Conservation (phyloP, 2,797 vertebrate species). For the Scleropages formosus region DNA sequence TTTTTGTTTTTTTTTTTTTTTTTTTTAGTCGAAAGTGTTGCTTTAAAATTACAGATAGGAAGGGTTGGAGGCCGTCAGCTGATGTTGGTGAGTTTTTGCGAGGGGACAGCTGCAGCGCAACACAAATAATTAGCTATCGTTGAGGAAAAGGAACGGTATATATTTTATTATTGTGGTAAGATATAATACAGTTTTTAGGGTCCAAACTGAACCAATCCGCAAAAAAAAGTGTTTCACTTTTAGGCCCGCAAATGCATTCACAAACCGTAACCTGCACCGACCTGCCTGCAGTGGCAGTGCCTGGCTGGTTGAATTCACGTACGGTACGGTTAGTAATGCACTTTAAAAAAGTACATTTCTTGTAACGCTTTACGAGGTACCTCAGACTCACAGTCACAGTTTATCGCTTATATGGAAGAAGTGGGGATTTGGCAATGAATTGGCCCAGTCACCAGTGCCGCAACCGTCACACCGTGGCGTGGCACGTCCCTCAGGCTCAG, state of each 20-base stretch:
- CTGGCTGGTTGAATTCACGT: too few species aligned
- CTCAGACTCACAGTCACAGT: neutral
- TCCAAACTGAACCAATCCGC: neutral
- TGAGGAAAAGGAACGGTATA: neutral
- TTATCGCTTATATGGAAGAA: neutral
- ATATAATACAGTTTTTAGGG: neutral
- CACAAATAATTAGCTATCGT: neutral
- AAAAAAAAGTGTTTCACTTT: neutral
- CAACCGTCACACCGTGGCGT: too few species aligned
- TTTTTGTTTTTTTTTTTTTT: too few species aligned
- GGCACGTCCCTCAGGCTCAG: too few species aligned
- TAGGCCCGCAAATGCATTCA: too few species aligned
- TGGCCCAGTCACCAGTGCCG: too few species aligned
- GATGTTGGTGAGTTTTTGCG: neutral
- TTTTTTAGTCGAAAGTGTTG: neutral
- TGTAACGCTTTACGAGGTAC: neutral
- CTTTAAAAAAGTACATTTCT: too few species aligned
- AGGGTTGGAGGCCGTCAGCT: conserved; percentile 8
- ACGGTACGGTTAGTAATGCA: too few species aligned
- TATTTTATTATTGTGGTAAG: conserved; percentile 20
- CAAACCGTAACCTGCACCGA: too few species aligned
- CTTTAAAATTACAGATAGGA: neutral
- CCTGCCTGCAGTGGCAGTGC: too few species aligned
- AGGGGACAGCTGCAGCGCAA: neutral
- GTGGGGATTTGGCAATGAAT: too few species aligned